These are phyloP conservation scores for Rhabdornis inornatus DNA, from an alignment of 2,113 vertebrate genomes.

Conservation along the genomic window DNA sequence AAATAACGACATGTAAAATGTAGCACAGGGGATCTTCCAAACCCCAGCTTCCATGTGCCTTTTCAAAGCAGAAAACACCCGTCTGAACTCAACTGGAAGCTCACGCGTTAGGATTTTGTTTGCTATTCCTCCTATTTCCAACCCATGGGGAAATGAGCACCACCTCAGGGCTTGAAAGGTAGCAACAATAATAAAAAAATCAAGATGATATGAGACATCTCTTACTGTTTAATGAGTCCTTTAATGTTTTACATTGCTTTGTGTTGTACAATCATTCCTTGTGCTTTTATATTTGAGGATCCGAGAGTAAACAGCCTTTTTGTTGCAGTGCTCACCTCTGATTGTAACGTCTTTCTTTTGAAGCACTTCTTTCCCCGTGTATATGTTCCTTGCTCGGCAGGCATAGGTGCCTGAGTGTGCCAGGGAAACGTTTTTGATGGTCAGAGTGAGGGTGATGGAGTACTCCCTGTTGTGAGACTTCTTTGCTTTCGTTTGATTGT, in stretches of 20 bases:
- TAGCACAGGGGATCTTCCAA: slow-evolving; percentile 73
- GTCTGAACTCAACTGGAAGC: slow-evolving; percentile 66
- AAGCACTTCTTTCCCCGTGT: slow-evolving; percentile 81
- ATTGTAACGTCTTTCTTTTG: slow-evolving; percentile 85
- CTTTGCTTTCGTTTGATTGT: slow-evolving; percentile 70
- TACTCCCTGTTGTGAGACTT: slow-evolving; percentile 71
- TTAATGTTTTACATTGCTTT: slow-evolving; percentile 82
- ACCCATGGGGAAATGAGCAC: slow-evolving; percentile 71
- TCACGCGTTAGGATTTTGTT: slow-evolving; percentile 43
- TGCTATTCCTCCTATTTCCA: slow-evolving; percentile 72
- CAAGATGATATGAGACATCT: slow-evolving; percentile 79
- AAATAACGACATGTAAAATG: slow-evolving; percentile 61
- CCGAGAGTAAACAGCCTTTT: slow-evolving; percentile 83
- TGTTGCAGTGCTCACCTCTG: slow-evolving; percentile 85
- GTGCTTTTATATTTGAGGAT: slow-evolving; percentile 83
- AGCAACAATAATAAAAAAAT: slow-evolving; percentile 79
- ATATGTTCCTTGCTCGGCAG: slow-evolving; percentile 82
- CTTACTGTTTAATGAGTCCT: slow-evolving; percentile 79
- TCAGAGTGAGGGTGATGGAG: slow-evolving; percentile 78
- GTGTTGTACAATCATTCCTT: slow-evolving; percentile 82
- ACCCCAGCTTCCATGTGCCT: slow-evolving; percentile 68
- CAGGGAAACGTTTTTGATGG: slow-evolving; percentile 83
- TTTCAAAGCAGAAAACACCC: slow-evolving; percentile 67
- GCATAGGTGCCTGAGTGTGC: slow-evolving; percentile 85
- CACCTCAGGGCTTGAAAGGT: slow-evolving; percentile 75